Conservation (phyloP, 1,140 invertebrate species). For the Teleopsis dalmanni region DNA sequence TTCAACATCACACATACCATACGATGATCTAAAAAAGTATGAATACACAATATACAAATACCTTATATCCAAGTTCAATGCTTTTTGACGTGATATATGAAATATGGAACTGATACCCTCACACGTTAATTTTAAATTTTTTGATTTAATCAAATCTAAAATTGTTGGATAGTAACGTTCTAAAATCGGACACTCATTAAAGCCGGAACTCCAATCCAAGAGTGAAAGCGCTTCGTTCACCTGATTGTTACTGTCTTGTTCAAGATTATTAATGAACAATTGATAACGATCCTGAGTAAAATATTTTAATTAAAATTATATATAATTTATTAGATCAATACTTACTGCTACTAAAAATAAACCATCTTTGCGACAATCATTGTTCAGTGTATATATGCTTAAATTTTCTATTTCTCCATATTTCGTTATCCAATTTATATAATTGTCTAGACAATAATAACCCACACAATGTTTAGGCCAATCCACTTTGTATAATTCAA, state of each 20-base stretch:
- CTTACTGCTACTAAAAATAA: slow-evolving; percentile 25
- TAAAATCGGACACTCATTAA: slow-evolving; percentile 30
- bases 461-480: slow-evolving; percentile 7
- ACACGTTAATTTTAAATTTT: slow-evolving; percentile 16
- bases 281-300: slow-evolving; percentile 43
- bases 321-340: too few species aligned
- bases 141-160: slow-evolving; percentile 13
- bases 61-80: slow-evolving; percentile 19
- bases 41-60: too few species aligned
- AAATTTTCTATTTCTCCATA: slow-evolving; percentile 1
- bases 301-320: too few species aligned
- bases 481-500: slow-evolving; percentile 1
- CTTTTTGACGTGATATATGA: slow-evolving; percentile 22
- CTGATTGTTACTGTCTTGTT: slow-evolving; percentile 10
- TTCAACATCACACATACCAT: too few species aligned
- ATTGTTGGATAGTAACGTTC: slow-evolving; percentile 19
- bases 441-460: slow-evolving; percentile 12
- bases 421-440: slow-evolving; percentile 1
- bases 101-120: slow-evolving; percentile 23
- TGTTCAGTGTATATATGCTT: slow-evolving; percentile 1
- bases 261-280: slow-evolving; percentile 25
- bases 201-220: slow-evolving; percentile 25
- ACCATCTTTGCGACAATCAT: slow-evolving; percentile 11
- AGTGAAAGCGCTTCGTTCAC: slow-evolving; percentile 14
- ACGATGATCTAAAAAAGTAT: too few species aligned